These are phyloP conservation scores for Sebastes trivittatus DNA, from an alignment of 2,797 vertebrate species.

Conservation along the genomic window DNA sequence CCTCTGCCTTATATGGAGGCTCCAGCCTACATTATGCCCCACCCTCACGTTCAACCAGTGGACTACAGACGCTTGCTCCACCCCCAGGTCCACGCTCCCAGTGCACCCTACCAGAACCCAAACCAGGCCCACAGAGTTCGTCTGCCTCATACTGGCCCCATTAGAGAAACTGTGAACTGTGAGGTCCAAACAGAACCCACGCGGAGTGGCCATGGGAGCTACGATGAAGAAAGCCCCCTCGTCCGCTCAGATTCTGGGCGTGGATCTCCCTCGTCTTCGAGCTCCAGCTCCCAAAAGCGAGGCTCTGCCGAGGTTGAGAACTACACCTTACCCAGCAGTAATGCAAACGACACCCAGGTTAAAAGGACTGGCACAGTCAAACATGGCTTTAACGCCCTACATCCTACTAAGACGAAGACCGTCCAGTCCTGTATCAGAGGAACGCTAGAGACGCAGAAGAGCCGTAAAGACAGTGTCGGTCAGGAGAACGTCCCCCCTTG, in stretches of 20 bases:
- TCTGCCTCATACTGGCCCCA: not conserved
- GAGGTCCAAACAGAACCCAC: constrained; percentile 71
- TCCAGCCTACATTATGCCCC: constrained; percentile 67
- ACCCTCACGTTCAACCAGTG: constrained; percentile 58
- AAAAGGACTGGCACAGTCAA: not conserved
- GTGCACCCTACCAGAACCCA: constrained; percentile 31
- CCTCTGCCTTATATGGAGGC: constrained; percentile 63
- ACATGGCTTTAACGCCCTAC: not conserved
- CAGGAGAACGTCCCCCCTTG: not conserved
- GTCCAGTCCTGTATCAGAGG: not conserved
- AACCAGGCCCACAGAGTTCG: constrained; percentile 42
- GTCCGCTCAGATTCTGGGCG: constrained; percentile 62
- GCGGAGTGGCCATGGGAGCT: not conserved
- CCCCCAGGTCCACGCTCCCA: constrained; percentile 25
- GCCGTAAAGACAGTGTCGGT: not conserved
- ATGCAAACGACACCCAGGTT: not conserved
- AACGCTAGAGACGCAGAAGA: not conserved
- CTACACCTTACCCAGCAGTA: not conserved
- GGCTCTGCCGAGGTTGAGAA: not conserved
- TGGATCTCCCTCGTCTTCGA: constrained; percentile 50
- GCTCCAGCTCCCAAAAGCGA: constrained; percentile 24
- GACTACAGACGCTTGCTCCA: constrained; percentile 67
- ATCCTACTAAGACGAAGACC: not conserved
- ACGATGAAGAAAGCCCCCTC: not conserved
- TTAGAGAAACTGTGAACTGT: constrained; percentile 46